These are phyloP conservation scores for Chironomus riparius DNA, from an alignment of 2,888 invertebrate genomes.

Conservation along the genomic window DNA sequence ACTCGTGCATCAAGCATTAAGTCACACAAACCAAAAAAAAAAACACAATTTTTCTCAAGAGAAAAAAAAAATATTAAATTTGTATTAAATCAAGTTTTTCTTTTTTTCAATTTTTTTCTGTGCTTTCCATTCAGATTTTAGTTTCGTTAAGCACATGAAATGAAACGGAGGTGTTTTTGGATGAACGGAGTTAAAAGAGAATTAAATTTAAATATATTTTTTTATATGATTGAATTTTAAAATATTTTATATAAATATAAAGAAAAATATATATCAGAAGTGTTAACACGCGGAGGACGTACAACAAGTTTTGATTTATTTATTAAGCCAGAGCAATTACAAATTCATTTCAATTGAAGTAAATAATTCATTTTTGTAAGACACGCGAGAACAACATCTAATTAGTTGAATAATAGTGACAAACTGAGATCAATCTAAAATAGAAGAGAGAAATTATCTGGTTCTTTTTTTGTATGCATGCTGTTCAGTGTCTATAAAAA, in stretches of 20 bases:
- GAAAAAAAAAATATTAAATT: conserved; percentile 15
- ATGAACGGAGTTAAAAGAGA: not conserved
- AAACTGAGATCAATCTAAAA: not conserved
- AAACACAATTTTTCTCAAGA: not conserved
- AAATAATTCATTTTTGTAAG: not conserved
- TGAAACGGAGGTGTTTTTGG: conserved; percentile 22
- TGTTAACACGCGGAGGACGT: not conserved
- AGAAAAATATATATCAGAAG: not conserved
- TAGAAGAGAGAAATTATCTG: not conserved
- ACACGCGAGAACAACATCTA: not conserved
- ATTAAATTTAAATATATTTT: not conserved
- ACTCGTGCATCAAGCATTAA: not conserved
- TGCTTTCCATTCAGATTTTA: conserved; percentile 16
- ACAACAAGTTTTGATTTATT: not conserved
- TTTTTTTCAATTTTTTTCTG: conserved; percentile 4
- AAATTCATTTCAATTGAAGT: not conserved
- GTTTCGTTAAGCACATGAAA: conserved; percentile 18
- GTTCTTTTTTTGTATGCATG: not conserved
- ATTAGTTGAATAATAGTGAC: not conserved
- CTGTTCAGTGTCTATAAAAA: no score
- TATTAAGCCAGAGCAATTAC: not conserved
- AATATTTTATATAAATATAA: not conserved
- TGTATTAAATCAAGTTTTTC: conserved; percentile 25
- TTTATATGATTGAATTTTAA: not conserved
- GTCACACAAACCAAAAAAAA: not conserved